Evolutionary conservation across 2,888 invertebrate species (phyloP).

Genomic region (Strigamia transsilvanica): DNA sequence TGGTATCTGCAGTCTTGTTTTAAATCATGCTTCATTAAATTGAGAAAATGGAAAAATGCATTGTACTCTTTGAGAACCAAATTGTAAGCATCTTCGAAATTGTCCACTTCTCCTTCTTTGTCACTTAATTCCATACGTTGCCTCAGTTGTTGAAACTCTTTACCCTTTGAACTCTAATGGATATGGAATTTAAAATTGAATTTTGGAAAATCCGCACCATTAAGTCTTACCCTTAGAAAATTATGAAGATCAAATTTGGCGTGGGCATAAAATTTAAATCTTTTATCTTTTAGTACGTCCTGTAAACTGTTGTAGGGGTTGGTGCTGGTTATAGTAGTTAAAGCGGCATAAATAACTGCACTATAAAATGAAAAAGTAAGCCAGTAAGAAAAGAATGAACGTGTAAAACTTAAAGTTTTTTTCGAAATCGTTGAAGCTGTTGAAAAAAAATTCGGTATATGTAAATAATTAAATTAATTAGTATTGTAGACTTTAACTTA

Average conservation of each 20-base stretch:
- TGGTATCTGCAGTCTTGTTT: slow-evolving; percentile 2
- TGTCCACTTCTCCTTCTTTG: background rate
- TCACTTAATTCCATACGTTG: background rate
- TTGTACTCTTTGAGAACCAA: background rate
- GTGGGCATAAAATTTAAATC: slow-evolving; percentile 13
- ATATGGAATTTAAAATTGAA: background rate
- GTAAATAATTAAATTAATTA: background rate
- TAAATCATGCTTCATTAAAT: slow-evolving; percentile 7
- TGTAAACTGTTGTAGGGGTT: background rate
- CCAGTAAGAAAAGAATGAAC: background rate
- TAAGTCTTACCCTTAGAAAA: background rate
- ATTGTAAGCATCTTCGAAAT: background rate
- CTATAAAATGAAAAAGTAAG: background rate
- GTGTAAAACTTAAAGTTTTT: background rate
- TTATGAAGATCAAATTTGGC: background rate
- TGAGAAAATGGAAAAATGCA: background rate
- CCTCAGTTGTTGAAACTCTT: background rate
- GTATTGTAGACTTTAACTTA: background rate
- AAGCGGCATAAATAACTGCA: background rate
- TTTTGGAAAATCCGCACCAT: background rate
- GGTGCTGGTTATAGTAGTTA: background rate
- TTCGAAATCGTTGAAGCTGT: no score
- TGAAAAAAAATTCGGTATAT: background rate
- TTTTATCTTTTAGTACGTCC: background rate
- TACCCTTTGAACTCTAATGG: background rate